phyloP scores from a whole-genome alignment of 2,113 vertebrate genomes.

The Triplophysa siluroides region DNA sequence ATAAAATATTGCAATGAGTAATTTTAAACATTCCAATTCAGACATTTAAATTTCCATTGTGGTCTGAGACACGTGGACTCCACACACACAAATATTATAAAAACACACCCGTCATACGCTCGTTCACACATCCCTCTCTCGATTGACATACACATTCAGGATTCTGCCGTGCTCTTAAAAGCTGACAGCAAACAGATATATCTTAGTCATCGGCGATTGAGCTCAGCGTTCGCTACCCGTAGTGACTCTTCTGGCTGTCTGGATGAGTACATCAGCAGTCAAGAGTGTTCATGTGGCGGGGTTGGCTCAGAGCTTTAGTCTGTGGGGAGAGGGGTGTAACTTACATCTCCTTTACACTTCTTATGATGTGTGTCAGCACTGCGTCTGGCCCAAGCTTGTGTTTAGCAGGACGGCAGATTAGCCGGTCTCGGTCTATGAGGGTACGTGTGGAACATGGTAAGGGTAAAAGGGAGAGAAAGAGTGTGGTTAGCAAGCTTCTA shows the following conservation, averaged over 20 bases:
- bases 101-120: background rate
- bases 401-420: slow-evolving; percentile 8
- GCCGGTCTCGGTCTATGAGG: background rate
- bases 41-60: too few species aligned
- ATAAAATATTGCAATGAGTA: too few species aligned
- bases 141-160: background rate
- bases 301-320: slow-evolving; percentile 10
- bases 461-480: background rate
- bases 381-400: background rate
- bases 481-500: background rate
- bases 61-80: too few species aligned
- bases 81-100: too few species aligned
- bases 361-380: slow-evolving; percentile 28
- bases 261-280: slow-evolving; percentile 16
- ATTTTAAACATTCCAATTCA: too few species aligned
- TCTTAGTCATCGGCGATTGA: slow-evolving; percentile 13
- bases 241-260: background rate
- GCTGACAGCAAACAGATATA: slow-evolving; percentile 11
- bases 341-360: slow-evolving; percentile 26
- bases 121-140: background rate
- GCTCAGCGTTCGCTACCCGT: slow-evolving; percentile 15
- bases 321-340: slow-evolving; percentile 34
- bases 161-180: background rate
- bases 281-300: background rate
- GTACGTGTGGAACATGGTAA: slow-evolving; percentile 24